A percentile compares a stretch with the other conserved stretches of the same genome.
Conservation (phyloP, 2,113 vertebrate genomes). For the crab-eating macaque (Macaca fascicularis) region T2T-MFA8v1.1 NC_088380.1:157954501-157955000, state of each 20-base stretch:
- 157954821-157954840: constrained; percentile 91
- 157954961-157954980: neutral
- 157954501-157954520: neutral
- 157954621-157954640: neutral
- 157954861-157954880: constrained; percentile 87
- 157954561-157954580: neutral
- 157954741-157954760: neutral
- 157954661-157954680: rapidly evolving
- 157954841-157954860: constrained; percentile 94
- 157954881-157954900: neutral
- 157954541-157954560: neutral
- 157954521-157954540: neutral
- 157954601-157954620: neutral
- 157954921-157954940: rapidly evolving
- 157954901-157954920: neutral
- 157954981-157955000: neutral
- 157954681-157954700: neutral
- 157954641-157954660: neutral
- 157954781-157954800: neutral
- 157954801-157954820: constrained; percentile 91
- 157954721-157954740: neutral
- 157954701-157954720: neutral
- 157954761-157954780: neutral
- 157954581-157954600: neutral
- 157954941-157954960: neutral